Evolutionary conservation across 2,797 vertebrate genomes (phyloP), one percentile per base, ranked within the genome.

Genomic region (Catostomus latipinnis): DNA sequence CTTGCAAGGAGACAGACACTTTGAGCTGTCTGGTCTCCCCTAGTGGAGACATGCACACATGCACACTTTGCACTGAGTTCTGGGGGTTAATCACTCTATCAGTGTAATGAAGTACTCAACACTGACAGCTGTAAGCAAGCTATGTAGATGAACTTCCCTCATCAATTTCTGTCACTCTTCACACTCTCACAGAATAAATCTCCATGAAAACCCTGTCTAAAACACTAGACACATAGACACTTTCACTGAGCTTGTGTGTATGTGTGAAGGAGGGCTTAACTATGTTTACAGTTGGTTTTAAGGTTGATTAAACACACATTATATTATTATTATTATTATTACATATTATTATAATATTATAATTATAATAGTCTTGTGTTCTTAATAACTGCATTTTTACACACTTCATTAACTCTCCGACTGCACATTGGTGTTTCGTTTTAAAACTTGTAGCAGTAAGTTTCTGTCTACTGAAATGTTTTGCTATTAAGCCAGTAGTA

Each of bases 41-140:
- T 56, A 34, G 75, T 74, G 50, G 71, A 83, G 34, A 58, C 76
- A 66, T n/a, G 10, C 76, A 75, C 62, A 66, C 46, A 79, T 57
- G 60, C 78, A 84, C 78, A 76, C 71, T 83, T 76, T 77, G 52
- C 56, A 8, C 67, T 9, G 87, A 84, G 80, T 80, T 81, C 87
- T 54, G 16, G 89, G 34, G 93, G 93, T 93, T 94, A 93, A 93
- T 94, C 92, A 93, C 90, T 91, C 92, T 91, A 91, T 92, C 90
- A 92, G 92, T 91, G 91, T 91, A 90, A 90, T 91, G 90, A 91
- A 88, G 85, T 86, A 87, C 88, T 86, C 0, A 34, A 3, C 34
- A 78, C 88, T 88, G 91, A 92, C 91, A 93, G 92, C 92, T 92
- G 91, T 90, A 91, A 91, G 91, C 91, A 91, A 87, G 90, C 73